Percentiles rank a stretch among this genome's conserved stretches.
Evolutionary conservation across 1,140 invertebrate species (phyloP).

Genomic region (Hyphantria cunea): DNA sequence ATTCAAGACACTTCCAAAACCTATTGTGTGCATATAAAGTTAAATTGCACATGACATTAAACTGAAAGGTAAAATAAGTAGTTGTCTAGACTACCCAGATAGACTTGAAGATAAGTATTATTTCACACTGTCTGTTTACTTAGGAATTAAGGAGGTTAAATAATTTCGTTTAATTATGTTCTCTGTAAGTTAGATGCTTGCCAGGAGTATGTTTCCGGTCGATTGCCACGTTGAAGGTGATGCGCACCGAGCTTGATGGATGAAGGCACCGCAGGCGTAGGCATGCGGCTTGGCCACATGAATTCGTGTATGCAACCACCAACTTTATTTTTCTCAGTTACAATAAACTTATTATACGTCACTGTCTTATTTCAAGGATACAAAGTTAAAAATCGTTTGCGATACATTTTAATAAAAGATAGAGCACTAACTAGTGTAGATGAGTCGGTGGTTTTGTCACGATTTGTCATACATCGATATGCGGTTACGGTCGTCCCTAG

Average conservation of each 20-base stretch:
- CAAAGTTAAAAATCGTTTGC: constrained; percentile 37
- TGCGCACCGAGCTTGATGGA: constrained; percentile 76
- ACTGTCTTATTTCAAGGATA: constrained; percentile 19
- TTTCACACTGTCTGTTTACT: too few relatives aligned
- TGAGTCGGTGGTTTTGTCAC: constrained; percentile 77
- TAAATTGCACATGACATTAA: too few relatives aligned
- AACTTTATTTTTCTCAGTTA: constrained; percentile 36
- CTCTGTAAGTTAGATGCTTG: constrained; percentile 38
- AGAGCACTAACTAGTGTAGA: constrained; percentile 46
- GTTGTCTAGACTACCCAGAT: too few relatives aligned
- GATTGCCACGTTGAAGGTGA: constrained; percentile 72
- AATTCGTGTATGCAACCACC: constrained; percentile 51
- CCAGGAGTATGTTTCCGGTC: constrained; percentile 60
- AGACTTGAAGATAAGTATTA: too few relatives aligned
- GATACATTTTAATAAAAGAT: neutral
- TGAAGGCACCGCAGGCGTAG: constrained; percentile 60
- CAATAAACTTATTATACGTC: constrained; percentile 9
- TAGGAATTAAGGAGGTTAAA: constrained; percentile 1
- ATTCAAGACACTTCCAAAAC: too few relatives aligned
- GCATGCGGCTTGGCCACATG: constrained; percentile 64
- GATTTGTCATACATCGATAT: constrained; percentile 75
- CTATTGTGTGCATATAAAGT: too few relatives aligned
- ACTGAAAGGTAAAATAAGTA: too few relatives aligned
- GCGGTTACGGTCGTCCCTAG: constrained; percentile 56
- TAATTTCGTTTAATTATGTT: constrained; percentile 20